Percentiles rank a stretch among this genome's conserved stretches.
These are phyloP conservation scores for Drosophila antonietae DNA, from an alignment of 2,888 invertebrate genomes.

Conservation along the genomic window DNA sequence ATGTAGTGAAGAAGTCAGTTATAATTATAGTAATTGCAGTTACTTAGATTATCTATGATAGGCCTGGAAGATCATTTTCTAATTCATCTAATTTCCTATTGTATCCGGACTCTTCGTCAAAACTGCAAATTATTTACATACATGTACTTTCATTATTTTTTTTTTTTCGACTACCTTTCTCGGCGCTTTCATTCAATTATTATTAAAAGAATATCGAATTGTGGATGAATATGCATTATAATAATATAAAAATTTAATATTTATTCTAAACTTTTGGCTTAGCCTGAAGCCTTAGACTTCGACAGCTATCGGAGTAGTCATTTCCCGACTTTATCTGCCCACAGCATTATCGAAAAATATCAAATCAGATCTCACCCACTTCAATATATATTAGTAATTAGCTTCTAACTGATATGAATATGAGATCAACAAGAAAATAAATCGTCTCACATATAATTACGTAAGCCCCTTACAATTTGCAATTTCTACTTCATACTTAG, in stretches of 20 bases:
- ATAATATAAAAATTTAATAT: no score
- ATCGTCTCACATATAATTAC: neutral
- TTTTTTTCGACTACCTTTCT: neutral
- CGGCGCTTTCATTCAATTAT: neutral
- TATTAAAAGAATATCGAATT: neutral
- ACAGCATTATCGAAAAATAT: neutral
- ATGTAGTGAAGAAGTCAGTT: no score
- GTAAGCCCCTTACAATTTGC: neutral
- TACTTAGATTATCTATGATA: no score
- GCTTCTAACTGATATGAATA: no score
- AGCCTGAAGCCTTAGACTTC: neutral
- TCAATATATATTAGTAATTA: no score
- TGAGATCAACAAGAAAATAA: neutral
- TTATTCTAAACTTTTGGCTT: no score
- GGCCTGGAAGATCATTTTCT: no score
- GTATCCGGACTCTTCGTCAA: no score
- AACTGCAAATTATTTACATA: neutral
- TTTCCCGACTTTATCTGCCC: no score
- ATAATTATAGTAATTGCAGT: no score
- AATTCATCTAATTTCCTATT: no score
- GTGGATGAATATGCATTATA: no score
- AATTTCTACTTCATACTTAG: neutral
- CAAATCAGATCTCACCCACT: neutral
- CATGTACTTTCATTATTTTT: neutral
- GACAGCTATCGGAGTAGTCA: neutral